Percentiles rank a stretch among this genome's conserved stretches.
Evolutionary conservation across 2,113 vertebrate species (phyloP).

Genomic region (Pterocles gutturalis): DNA sequence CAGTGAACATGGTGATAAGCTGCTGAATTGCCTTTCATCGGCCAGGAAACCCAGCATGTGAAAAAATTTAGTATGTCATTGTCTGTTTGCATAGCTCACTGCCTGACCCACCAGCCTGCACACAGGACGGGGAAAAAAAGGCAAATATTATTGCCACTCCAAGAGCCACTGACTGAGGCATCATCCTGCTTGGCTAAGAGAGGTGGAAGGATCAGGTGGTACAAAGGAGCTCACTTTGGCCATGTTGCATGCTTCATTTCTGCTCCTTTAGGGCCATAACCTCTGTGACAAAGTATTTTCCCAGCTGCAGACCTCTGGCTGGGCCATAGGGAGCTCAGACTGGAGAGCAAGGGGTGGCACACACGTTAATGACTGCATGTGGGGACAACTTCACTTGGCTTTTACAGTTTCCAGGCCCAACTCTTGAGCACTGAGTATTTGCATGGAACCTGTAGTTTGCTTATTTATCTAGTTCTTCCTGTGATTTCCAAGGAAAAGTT

Average conservation of each 20-base stretch:
- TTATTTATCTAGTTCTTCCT: conserved; percentile 50
- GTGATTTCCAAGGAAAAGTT: conserved; percentile 42
- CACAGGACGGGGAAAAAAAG: neutral
- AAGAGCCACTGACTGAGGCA: neutral
- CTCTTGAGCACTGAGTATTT: neutral
- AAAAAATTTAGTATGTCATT: neutral
- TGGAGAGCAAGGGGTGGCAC: neutral
- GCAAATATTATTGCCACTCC: neutral
- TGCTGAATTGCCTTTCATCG: conserved; percentile 31
- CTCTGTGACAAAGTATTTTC: neutral
- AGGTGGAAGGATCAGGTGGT: neutral
- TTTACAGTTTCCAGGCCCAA: neutral
- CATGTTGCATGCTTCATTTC: neutral
- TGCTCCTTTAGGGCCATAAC: neutral
- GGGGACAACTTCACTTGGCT: neutral
- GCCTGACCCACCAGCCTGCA: neutral
- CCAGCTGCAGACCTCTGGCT: neutral
- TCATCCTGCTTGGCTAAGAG: rapidly evolving
- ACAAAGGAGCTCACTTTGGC: neutral
- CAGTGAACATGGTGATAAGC: neutral
- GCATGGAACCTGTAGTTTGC: neutral
- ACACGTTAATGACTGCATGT: too few species aligned
- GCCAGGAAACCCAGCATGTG: conserved; percentile 15
- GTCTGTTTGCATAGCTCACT: neutral
- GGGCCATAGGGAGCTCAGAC: neutral